These are phyloP conservation scores for Odontamblyopus lacepedii DNA, from an alignment of 2,797 vertebrate genomes.

Conservation along the genomic window DNA sequence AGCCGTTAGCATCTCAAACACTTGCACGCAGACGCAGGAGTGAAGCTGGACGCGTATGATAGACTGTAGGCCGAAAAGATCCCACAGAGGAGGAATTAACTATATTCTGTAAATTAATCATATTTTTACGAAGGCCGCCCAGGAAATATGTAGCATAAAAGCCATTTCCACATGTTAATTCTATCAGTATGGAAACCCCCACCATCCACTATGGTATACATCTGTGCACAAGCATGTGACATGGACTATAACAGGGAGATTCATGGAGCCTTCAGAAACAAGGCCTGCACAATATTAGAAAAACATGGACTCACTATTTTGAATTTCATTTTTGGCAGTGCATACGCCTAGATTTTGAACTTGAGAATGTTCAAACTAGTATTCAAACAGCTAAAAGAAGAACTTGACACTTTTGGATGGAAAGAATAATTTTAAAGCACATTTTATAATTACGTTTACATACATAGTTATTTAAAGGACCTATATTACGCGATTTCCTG, in stretches of 20 bases:
- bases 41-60: conserved; percentile 50
- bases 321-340: background rate
- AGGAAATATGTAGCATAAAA: conserved; percentile 73
- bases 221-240: conserved; percentile 73
- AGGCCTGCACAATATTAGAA: conserved; percentile 39
- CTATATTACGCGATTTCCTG: too few species aligned
- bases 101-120: conserved; percentile 70
- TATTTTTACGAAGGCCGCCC: conserved; percentile 62
- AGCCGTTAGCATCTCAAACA: conserved; percentile 33
- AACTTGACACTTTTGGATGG: background rate
- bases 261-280: conserved; percentile 70
- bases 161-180: conserved; percentile 79
- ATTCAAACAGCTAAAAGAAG: background rate
- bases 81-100: conserved; percentile 61
- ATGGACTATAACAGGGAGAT: conserved; percentile 70
- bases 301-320: background rate
- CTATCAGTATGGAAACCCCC: conserved; percentile 74
- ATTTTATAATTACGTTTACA: too few species aligned
- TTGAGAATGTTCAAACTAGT: background rate
- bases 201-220: conserved; percentile 36
- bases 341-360: background rate
- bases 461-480: too few species aligned
- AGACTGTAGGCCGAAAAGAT: conserved; percentile 32
- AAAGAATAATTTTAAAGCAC: background rate
- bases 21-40: conserved; percentile 25